A percentile compares a stretch with the other conserved stretches of the same genome.
These are phyloP conservation scores for Synchiropus splendidus DNA, from an alignment of 2,113 vertebrate genomes.

Conservation along the genomic window DNA sequence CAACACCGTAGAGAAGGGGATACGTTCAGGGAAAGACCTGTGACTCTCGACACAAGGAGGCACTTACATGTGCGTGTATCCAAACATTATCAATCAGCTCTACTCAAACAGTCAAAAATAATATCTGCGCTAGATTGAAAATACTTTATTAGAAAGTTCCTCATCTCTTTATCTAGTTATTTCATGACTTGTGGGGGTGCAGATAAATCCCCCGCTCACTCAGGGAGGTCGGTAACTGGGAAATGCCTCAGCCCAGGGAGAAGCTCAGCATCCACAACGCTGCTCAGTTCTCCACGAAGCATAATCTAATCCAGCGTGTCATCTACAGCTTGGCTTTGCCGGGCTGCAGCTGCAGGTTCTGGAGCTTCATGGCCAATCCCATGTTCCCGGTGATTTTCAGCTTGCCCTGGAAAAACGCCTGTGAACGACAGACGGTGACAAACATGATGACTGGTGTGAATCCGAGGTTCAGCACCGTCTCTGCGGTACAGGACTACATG, in stretches of 20 bases:
- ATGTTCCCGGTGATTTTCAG: conserved; percentile 91
- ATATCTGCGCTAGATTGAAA: neutral
- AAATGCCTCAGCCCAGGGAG: neutral
- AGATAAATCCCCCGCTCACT: conserved; percentile 11
- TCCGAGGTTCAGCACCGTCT: neutral
- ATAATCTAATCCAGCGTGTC: conserved; percentile 5
- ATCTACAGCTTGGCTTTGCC: conserved; percentile 83
- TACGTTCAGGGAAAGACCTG: conserved; percentile 12
- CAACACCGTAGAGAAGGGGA: neutral
- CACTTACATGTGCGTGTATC: conserved; percentile 30
- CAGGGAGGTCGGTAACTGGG: conserved; percentile 1
- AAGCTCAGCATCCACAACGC: neutral
- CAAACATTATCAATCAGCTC: conserved; percentile 5
- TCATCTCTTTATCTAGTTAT: conserved; percentile 13
- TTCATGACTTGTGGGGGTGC: conserved; percentile 9
- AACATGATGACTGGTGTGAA: conserved; percentile 9
- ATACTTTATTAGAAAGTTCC: conserved; percentile 13
- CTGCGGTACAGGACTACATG: conserved; percentile 7
- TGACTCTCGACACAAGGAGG: conserved; percentile 29
- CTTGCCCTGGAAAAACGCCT: conserved; percentile 98
- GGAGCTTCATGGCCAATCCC: conserved; percentile 93
- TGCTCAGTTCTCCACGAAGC: neutral
- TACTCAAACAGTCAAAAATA: conserved; percentile 1
- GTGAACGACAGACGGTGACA: conserved; percentile 7
- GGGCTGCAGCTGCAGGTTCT: conserved; percentile 85